Evolutionary conservation across 1,140 invertebrate genomes (phyloP).

Genomic region (Drosophila kepulauana): DNA sequence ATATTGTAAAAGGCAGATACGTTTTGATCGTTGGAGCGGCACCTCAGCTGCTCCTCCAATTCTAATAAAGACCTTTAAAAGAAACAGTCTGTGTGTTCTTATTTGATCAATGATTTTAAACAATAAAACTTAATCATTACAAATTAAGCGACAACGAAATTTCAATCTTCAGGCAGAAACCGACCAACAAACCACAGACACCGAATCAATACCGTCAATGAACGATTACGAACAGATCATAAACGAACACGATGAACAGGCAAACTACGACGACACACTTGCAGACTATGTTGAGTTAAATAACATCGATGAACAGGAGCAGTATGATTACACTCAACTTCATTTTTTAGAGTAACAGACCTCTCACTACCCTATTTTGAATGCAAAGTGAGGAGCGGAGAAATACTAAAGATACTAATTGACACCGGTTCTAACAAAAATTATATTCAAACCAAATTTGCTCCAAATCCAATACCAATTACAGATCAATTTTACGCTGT

Average conservation of each 20-base stretch:
- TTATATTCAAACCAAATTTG: slow-evolving; percentile 45
- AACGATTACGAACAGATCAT: neutral
- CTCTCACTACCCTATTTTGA: slow-evolving; percentile 28
- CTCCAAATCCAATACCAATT: slow-evolving; percentile 21
- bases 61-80: neutral
- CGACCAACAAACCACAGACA: neutral
- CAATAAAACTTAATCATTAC: too few relatives aligned
- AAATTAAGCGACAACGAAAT: slow-evolving; percentile 41
- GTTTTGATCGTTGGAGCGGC: too few relatives aligned
- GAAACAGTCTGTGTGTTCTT: neutral
- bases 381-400: slow-evolving; percentile 28
- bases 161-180: neutral
- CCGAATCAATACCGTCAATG: too few relatives aligned
- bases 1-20: too few relatives aligned
- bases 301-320: neutral
- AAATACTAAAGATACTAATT: slow-evolving; percentile 38
- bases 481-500: slow-evolving; percentile 35
- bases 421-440: slow-evolving; percentile 42
- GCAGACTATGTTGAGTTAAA: neutral
- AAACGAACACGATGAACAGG: neutral
- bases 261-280: too few relatives aligned
- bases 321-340: neutral
- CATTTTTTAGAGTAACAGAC: too few relatives aligned
- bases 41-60: too few relatives aligned
- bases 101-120: slow-evolving; percentile 25